A percentile compares a stretch with the other conserved stretches of the same genome.
These are phyloP conservation scores for Ennomos fuscantarius DNA, from an alignment of 2,888 invertebrate species.

Conservation along the genomic window DNA sequence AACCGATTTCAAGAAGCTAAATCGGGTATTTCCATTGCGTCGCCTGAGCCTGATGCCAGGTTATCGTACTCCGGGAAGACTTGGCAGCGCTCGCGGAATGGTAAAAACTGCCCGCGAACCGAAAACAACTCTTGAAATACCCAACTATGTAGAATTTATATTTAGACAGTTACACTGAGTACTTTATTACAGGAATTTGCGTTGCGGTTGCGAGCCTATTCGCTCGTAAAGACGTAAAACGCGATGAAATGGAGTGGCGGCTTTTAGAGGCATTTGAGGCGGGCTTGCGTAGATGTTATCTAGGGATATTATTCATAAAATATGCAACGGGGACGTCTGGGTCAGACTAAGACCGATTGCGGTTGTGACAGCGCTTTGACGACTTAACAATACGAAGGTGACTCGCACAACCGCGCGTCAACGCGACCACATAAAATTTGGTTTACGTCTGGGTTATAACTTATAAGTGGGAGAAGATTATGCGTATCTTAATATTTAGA, in stretches of 20 bases:
- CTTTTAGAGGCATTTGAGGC: slow-evolving; percentile 39
- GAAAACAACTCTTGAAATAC: slow-evolving; percentile 31
- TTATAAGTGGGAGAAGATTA: slow-evolving; percentile 9
- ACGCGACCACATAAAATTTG: slow-evolving; percentile 10
- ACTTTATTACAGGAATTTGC: slow-evolving; percentile 44
- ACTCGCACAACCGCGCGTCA: slow-evolving; percentile 16
- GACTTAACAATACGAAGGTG: slow-evolving; percentile 35
- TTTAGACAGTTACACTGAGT: slow-evolving; percentile 27
- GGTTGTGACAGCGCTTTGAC: slow-evolving; percentile 41
- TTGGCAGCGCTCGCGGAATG: slow-evolving; percentile 27
- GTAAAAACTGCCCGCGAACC: slow-evolving; percentile 23
- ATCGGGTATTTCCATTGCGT: slow-evolving; percentile 19
- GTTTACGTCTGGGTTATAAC: slow-evolving; percentile 6
- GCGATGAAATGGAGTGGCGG: slow-evolving; percentile 46
- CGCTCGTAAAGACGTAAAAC: slow-evolving; percentile 50
- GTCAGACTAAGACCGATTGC: slow-evolving; percentile 46
- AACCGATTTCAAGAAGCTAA: slow-evolving; percentile 22
- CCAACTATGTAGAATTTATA: slow-evolving; percentile 29
- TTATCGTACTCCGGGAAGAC: slow-evolving; percentile 22
- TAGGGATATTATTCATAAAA: slow-evolving; percentile 57
- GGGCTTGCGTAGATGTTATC: slow-evolving; percentile 53
- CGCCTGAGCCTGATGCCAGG: slow-evolving; percentile 11
- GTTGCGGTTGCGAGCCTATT: slow-evolving; percentile 44
- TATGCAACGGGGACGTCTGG: slow-evolving; percentile 63
- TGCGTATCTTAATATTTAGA: slow-evolving; percentile 6